Evolutionary conservation across 2,888 invertebrate species (phyloP).

Genomic region (Allolobophora icterica): DNA sequence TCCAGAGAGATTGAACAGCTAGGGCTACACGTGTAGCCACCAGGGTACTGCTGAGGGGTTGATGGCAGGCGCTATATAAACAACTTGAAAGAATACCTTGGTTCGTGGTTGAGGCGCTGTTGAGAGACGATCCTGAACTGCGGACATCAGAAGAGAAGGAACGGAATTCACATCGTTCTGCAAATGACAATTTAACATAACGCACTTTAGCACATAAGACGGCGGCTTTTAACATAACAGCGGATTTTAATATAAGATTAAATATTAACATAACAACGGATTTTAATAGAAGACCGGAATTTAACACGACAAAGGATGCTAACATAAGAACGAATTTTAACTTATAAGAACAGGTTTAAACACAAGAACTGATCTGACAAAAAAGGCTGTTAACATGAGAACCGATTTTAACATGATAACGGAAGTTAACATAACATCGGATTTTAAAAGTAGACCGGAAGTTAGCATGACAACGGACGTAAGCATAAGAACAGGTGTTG

Average conservation of each 20-base stretch:
- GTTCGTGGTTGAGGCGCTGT: not conserved
- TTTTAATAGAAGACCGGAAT: not conserved
- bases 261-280: too few species aligned
- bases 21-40: too few species aligned
- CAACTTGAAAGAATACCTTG: not conserved
- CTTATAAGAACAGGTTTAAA: too few species aligned
- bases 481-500: not conserved
- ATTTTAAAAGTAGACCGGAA: not conserved
- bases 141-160: not conserved
- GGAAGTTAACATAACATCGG: too few species aligned
- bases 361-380: too few species aligned
- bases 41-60: not conserved
- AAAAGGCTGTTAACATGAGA: too few species aligned
- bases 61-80: not conserved
- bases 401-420: too few species aligned
- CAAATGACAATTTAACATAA: not conserved
- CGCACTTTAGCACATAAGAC: not conserved
- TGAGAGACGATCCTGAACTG: not conserved
- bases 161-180: slow-evolving; percentile 26
- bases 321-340: too few species aligned
- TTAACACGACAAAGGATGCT: not conserved
- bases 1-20: too few species aligned
- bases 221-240: too few species aligned
- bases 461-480: not conserved
- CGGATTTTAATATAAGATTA: too few species aligned